A percentile compares a stretch with the other conserved stretches of the same genome.
Evolutionary conservation across 2,113 vertebrate species (phyloP).

Genomic region (Gnathonemus longibarbis): DNA sequence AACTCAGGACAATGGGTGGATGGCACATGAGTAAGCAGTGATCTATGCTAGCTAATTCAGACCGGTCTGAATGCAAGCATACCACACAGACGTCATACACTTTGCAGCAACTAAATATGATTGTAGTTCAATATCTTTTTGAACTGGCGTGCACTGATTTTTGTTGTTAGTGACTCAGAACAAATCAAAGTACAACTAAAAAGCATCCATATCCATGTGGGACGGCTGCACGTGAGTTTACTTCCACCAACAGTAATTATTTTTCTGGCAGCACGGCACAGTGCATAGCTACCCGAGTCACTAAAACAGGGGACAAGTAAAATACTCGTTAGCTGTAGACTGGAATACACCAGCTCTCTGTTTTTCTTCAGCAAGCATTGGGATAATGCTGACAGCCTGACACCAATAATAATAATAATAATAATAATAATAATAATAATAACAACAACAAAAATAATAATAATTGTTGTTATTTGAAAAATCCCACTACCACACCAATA

Average conservation of each 20-base stretch:
- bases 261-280: neutral
- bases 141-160: neutral
- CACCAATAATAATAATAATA: neutral
- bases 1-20: neutral
- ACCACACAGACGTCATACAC: neutral
- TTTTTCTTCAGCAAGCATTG: neutral
- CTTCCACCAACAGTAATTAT: neutral
- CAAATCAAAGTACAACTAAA: neutral
- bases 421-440: neutral
- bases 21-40: neutral
- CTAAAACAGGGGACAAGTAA: neutral
- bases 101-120: neutral
- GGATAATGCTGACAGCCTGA: neutral
- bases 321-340: neutral
- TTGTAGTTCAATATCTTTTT: neutral
- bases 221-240: neutral
- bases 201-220: neutral
- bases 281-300: neutral
- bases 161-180: neutral
- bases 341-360: neutral
- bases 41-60: neutral
- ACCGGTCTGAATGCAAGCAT: neutral
- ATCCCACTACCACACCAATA: neutral
- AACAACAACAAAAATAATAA: neutral
- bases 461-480: neutral